These are phyloP conservation scores for Colistium nudipinnis DNA, from an alignment of 2,113 vertebrate genomes.

Conservation along the genomic window DNA sequence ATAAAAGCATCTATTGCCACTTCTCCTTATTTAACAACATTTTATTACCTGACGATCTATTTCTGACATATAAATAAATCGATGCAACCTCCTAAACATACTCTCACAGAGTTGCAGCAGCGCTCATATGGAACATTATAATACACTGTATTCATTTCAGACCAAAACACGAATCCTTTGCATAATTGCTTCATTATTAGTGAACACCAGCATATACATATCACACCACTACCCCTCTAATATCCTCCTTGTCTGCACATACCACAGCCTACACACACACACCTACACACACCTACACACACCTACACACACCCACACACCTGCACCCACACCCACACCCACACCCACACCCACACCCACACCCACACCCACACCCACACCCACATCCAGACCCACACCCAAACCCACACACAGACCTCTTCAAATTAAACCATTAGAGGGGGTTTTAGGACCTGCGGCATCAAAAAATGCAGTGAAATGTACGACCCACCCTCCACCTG, in stretches of 20 bases:
- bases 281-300: not conserved
- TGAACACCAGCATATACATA: constrained; percentile 43
- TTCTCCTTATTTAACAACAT: constrained; percentile 45
- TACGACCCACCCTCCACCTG: not conserved
- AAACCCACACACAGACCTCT: constrained; percentile 26
- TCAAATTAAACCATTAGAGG: constrained; percentile 20
- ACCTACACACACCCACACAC: not conserved
- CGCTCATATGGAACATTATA: constrained; percentile 19
- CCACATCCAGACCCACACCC: not conserved
- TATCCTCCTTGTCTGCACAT: constrained; percentile 11
- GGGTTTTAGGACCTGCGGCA: constrained; percentile 15
- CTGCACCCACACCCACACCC: not conserved
- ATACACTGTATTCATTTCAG: constrained; percentile 39
- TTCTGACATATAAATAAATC: constrained; percentile 34
- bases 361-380: not conserved
- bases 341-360: not conserved
- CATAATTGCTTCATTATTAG: constrained; percentile 65
- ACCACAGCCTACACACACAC: constrained; percentile 1
- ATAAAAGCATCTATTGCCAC: constrained; percentile 49
- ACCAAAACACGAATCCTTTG: constrained; percentile 23
- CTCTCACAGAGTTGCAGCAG: not conserved
- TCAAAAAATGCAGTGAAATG: not conserved
- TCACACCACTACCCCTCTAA: constrained; percentile 29
- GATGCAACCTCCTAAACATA: not conserved
- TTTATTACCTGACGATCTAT: constrained; percentile 61